These are phyloP conservation scores for Cremastinae sp. DNA, from an alignment of 2,888 invertebrate genomes.

Conservation along the genomic window DNA sequence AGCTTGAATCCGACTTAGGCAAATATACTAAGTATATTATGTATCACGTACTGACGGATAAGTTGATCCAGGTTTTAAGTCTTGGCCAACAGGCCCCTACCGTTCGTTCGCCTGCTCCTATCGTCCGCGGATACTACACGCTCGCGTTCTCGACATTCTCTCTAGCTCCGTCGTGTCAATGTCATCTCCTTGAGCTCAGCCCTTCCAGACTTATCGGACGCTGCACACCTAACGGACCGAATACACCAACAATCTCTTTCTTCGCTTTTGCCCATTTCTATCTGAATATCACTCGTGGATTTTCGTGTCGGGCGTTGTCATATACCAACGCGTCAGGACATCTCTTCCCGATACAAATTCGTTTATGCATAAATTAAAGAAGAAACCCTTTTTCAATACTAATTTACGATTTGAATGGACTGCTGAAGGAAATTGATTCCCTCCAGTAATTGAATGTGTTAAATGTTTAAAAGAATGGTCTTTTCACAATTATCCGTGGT, in stretches of 20 bases:
- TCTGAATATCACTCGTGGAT: slow-evolving; percentile 68
- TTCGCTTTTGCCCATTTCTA: slow-evolving; percentile 7
- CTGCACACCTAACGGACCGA: slow-evolving; percentile 76
- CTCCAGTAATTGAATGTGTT: too few species aligned
- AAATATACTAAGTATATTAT: slow-evolving; percentile 72
- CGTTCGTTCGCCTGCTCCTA: slow-evolving; percentile 3
- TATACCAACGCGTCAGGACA: too few species aligned
- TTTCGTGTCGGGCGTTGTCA: slow-evolving; percentile 70
- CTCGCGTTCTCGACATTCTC: slow-evolving; percentile 54
- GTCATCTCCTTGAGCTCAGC: slow-evolving; percentile 73
- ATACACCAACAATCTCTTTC: slow-evolving; percentile 48
- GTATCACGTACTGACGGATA: slow-evolving; percentile 79
- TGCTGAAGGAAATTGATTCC: too few species aligned
- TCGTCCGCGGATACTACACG: slow-evolving; percentile 39
- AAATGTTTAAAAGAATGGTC: too few species aligned
- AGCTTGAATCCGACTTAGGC: slow-evolving; percentile 72
- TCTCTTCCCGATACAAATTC: too few species aligned
- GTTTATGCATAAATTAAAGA: too few species aligned
- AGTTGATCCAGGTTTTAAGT: slow-evolving; percentile 79
- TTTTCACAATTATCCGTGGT: too few species aligned
- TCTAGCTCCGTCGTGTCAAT: slow-evolving; percentile 64
- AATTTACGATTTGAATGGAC: too few species aligned
- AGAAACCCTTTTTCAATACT: too few species aligned
- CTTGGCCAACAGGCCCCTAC: slow-evolving; percentile 73
- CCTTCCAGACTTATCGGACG: slow-evolving; percentile 80